Evolutionary conservation across 2,797 vertebrate genomes (phyloP).

Genomic region (Sebastolobus altivelis): DNA sequence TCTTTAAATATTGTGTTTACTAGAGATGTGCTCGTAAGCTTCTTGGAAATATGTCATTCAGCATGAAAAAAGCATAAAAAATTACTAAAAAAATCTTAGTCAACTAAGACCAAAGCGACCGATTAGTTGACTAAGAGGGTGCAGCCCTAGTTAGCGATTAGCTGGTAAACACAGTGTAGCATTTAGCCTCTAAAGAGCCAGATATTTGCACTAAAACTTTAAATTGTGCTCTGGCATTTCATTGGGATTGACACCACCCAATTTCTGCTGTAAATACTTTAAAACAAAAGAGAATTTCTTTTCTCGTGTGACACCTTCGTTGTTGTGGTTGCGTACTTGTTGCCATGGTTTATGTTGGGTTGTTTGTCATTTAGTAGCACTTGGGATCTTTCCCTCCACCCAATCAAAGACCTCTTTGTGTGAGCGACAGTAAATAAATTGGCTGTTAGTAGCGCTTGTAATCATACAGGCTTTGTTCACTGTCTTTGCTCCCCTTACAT

Average conservation of each 20-base stretch:
- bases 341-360: background rate
- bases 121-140: no score
- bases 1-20: no score
- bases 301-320: background rate
- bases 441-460: conserved; percentile 21
- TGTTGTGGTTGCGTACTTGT: background rate
- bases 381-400: conserved; percentile 1
- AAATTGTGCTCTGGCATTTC: background rate
- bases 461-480: conserved; percentile 11
- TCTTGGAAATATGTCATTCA: no score
- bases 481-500: conserved; percentile 34
- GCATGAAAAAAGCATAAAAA: no score
- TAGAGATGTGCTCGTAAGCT: no score
- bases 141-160: background rate
- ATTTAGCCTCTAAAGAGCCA: background rate
- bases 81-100: no score
- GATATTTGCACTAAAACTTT: background rate
- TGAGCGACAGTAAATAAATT: conserved; percentile 34
- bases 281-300: conserved; percentile 3
- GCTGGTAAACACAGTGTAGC: background rate
- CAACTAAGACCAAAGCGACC: no score
- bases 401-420: conserved; percentile 51
- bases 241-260: no score
- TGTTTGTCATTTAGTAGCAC: conserved; percentile 7
- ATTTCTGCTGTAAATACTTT: background rate